phyloP scores from a whole-genome alignment of 2,888 invertebrate species.

The Prosopocoilus inquinatus region DNA sequence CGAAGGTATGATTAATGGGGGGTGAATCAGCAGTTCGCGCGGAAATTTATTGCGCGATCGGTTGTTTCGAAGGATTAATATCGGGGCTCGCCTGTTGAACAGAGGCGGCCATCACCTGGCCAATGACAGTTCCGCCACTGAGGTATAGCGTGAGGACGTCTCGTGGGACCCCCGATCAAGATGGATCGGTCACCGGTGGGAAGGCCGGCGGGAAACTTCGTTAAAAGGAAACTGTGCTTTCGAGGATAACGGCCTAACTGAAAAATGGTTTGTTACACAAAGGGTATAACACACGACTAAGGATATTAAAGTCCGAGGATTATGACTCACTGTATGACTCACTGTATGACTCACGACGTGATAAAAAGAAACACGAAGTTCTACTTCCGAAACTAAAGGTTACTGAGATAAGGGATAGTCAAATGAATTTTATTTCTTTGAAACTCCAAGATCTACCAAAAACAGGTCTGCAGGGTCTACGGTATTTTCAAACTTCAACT shows the following conservation, averaged over 20 bases:
- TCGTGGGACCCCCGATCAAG: conserved; percentile 20
- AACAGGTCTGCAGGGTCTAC: too few species aligned
- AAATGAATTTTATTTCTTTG: too few species aligned
- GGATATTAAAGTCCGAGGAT: too few species aligned
- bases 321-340: too few species aligned
- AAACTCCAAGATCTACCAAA: too few species aligned
- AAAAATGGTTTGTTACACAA: neutral
- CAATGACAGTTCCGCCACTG: conserved; percentile 19
- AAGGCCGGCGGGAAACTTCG: conserved; percentile 17
- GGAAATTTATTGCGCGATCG: conserved; percentile 33
- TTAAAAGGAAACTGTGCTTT: neutral
- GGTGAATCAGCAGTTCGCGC: conserved; percentile 38
- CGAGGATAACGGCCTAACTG: neutral
- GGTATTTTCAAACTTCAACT: too few species aligned
- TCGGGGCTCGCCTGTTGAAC: conserved; percentile 27
- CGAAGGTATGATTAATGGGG: conserved; percentile 35
- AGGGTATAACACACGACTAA: conserved; percentile 8
- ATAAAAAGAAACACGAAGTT: too few species aligned
- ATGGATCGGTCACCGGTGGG: conserved; percentile 19
- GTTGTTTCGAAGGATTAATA: conserved; percentile 24
- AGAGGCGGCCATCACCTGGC: conserved; percentile 24
- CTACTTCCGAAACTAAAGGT: too few species aligned
- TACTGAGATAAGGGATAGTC: too few species aligned
- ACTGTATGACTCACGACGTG: too few species aligned
- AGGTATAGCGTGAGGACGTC: conserved; percentile 13